phyloP scores from a whole-genome alignment of 1,140 invertebrate species.

The Whitmania pigra region DNA sequence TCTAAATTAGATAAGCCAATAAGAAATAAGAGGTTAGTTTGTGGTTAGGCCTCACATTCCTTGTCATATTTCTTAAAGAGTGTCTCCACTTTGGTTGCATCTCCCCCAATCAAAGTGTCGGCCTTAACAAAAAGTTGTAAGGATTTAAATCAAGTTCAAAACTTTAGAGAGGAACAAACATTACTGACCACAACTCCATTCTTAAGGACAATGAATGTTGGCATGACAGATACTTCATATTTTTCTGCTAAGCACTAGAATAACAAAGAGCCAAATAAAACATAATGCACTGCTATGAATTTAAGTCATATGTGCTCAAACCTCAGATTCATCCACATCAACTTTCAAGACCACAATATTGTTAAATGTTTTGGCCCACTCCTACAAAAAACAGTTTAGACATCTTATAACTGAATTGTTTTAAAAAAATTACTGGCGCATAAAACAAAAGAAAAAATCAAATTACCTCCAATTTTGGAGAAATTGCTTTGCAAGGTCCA shows the following conservation, averaged over 20 bases:
- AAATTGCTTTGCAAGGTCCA: constrained; percentile 13
- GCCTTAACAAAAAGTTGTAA: too few species aligned
- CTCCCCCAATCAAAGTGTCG: too few species aligned
- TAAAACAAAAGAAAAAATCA: not conserved
- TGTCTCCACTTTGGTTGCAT: too few species aligned
- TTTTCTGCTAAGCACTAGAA: not conserved
- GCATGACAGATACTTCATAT: constrained; percentile 4
- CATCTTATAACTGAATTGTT: not conserved
- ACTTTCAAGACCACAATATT: constrained; percentile 11
- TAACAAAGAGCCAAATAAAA: not conserved
- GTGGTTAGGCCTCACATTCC: too few species aligned
- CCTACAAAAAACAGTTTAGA: not conserved
- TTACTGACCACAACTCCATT: not conserved
- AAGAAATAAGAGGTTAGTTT: too few species aligned
- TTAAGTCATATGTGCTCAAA: not conserved
- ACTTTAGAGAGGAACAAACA: too few species aligned
- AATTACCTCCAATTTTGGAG: constrained; percentile 9
- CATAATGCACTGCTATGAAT: too few species aligned
- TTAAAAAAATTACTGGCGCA: not conserved
- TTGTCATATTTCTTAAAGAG: too few species aligned
- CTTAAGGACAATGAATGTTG: constrained; percentile 7
- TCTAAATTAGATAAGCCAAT: too few species aligned
- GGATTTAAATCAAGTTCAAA: too few species aligned
- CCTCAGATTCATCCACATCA: constrained; percentile 5
- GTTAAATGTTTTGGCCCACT: not conserved